phyloP scores from a whole-genome alignment of 2,797 vertebrate species.

The Oryzias sinensis region DNA sequence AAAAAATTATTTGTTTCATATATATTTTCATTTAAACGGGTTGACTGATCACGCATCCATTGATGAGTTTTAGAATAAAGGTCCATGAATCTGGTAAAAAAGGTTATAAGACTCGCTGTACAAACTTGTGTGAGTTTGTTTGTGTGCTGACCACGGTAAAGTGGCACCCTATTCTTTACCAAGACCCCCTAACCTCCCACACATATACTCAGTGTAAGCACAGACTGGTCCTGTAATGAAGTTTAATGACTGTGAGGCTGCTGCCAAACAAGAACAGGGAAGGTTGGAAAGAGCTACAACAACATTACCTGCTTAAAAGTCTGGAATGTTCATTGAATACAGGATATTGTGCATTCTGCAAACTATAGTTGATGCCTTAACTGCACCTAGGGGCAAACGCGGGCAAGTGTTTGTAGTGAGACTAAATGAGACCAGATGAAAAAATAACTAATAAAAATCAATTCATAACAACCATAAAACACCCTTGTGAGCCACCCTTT shows the following conservation, averaged over 20 bases:
- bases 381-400: background rate
- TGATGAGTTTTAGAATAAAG: too few relatives aligned
- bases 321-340: constrained; percentile 14
- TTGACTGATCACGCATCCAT: too few relatives aligned
- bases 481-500: too few relatives aligned
- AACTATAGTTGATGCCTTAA: constrained; percentile 14
- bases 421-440: constrained; percentile 6
- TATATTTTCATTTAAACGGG: too few relatives aligned
- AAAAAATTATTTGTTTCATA: too few relatives aligned
- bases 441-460: background rate
- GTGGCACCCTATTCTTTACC: constrained; percentile 70
- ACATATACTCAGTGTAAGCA: constrained; percentile 56
- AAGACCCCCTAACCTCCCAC: constrained; percentile 33
- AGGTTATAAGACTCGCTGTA: too few relatives aligned
- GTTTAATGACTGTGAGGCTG: constrained; percentile 70
- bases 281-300: constrained; percentile 19
- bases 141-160: constrained; percentile 72
- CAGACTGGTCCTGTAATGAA: constrained; percentile 72
- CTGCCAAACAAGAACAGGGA: constrained; percentile 41
- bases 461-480: background rate
- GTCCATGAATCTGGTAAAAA: too few relatives aligned
- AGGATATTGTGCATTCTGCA: constrained; percentile 46
- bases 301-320: constrained; percentile 42
- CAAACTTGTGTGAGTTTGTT: constrained; percentile 32
- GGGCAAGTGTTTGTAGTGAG: too few relatives aligned